Evolutionary conservation across 2,888 invertebrate species (phyloP).

Genomic region (Opisthograptis luteolata): DNA sequence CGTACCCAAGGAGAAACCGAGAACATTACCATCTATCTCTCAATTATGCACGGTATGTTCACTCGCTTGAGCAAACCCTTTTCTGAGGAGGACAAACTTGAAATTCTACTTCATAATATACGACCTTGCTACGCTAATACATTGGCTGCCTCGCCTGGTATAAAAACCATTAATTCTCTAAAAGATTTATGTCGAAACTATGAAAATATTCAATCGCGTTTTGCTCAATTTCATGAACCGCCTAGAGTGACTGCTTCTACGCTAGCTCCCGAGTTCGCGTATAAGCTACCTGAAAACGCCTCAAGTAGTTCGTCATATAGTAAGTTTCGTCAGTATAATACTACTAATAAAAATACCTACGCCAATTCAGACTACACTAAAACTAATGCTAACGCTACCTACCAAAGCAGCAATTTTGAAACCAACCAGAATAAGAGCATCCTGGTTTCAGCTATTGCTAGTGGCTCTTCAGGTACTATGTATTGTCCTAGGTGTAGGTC

Average conservation of each 20-base stretch:
- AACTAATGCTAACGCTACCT: not conserved
- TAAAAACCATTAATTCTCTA: conserved; percentile 10
- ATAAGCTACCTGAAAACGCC: not conserved
- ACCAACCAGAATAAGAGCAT: not conserved
- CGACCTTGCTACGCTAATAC: conserved; percentile 32
- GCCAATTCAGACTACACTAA: not conserved
- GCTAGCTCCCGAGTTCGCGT: conserved; percentile 32
- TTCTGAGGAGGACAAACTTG: conserved; percentile 32
- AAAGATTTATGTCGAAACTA: conserved; percentile 26
- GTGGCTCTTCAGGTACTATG: not conserved
- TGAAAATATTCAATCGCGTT: conserved; percentile 24
- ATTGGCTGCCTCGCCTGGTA: conserved; percentile 11
- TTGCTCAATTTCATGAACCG: conserved; percentile 31
- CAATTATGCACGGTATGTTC: conserved; percentile 39
- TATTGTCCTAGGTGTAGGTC: conserved; percentile 17
- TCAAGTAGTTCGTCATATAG: not conserved
- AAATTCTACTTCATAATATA: conserved; percentile 38
- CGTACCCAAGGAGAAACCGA: conserved; percentile 36
- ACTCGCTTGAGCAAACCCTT: conserved; percentile 25
- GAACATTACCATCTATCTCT: conserved; percentile 35
- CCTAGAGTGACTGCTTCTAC: conserved; percentile 12
- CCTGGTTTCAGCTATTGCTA: not conserved
- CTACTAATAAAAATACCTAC: not conserved
- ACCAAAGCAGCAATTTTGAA: not conserved
- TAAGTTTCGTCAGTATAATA: not conserved